phyloP scores from a whole-genome alignment of 2,888 invertebrate genomes.

The Tortricodes alternella region DNA sequence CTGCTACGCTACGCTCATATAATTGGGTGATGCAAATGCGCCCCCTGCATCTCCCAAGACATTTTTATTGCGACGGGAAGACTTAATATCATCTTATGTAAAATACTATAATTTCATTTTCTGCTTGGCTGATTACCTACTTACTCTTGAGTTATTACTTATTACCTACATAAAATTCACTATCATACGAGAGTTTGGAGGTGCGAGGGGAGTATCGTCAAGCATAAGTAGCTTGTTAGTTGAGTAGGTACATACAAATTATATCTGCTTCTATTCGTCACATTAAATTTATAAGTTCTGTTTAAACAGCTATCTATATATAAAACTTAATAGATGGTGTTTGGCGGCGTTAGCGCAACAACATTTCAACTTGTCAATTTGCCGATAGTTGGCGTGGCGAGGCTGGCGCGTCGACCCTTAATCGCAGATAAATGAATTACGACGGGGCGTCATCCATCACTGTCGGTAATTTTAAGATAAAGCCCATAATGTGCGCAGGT shows the following conservation, averaged over 20 bases:
- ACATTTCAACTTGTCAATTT: constrained; percentile 50
- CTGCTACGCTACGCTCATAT: constrained; percentile 38
- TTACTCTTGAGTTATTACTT: not conserved
- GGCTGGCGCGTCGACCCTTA: constrained; percentile 55
- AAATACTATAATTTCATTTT: constrained; percentile 54
- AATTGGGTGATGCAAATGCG: constrained; percentile 63
- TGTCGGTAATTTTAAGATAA: constrained; percentile 73
- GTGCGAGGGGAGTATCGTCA: too few relatives aligned
- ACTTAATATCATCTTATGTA: constrained; percentile 67
- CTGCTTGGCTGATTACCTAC: constrained; percentile 33
- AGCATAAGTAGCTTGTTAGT: too few relatives aligned
- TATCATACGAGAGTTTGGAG: too few relatives aligned
- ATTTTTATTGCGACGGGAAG: constrained; percentile 62
- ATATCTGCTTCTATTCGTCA: too few relatives aligned
- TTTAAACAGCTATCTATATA: not conserved
- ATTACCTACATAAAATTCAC: too few relatives aligned
- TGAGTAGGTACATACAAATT: too few relatives aligned
- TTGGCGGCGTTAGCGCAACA: constrained; percentile 38
- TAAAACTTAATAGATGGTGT: constrained; percentile 23
- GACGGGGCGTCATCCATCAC: constrained; percentile 65
- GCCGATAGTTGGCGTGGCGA: constrained; percentile 42
- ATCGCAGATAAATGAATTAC: constrained; percentile 75
- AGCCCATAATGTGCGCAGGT: constrained; percentile 56
- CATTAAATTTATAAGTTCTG: too few relatives aligned
- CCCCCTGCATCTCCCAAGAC: constrained; percentile 54